phyloP scores from a whole-genome alignment of 2,888 invertebrate genomes.

The Dinocampus coccinellae region DNA sequence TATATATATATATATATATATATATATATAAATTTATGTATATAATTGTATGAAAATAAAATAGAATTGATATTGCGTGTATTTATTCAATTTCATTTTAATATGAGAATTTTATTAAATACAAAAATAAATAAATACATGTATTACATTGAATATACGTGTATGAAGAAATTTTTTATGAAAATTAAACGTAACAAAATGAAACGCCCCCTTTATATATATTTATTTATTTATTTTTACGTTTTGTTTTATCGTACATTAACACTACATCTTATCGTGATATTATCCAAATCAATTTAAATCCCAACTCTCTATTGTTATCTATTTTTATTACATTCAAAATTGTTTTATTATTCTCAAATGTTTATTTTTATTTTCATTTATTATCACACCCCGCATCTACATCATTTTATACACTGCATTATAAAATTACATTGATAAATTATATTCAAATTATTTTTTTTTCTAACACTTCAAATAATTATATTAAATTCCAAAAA shows the following conservation, averaged over 20 bases:
- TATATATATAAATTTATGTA: neutral
- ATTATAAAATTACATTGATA: neutral
- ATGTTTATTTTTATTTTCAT: neutral
- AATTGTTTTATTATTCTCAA: neutral
- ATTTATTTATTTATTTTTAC: too few relatives aligned
- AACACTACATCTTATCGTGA: slow-evolving; percentile 14
- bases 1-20: neutral
- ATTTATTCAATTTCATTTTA: slow-evolving; percentile 3
- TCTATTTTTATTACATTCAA: neutral
- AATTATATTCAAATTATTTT: neutral
- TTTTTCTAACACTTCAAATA: neutral
- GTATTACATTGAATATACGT: slow-evolving; percentile 1
- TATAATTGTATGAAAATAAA: neutral
- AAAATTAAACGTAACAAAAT: slow-evolving; percentile 15
- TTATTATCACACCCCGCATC: neutral
- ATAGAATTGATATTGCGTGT: neutral
- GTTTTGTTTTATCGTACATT: neutral
- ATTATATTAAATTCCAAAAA: too few relatives aligned
- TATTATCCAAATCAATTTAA: slow-evolving; percentile 10
- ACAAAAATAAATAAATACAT: neutral
- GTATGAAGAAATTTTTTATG: neutral
- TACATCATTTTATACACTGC: neutral
- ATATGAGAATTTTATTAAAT: neutral
- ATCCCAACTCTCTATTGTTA: slow-evolving; percentile 16
- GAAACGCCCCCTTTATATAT: slow-evolving; percentile 35